Percentiles rank a stretch among this genome's conserved stretches.
Evolutionary conservation across 2,113 vertebrate species (phyloP).

Genomic region (Columbina picui): DNA sequence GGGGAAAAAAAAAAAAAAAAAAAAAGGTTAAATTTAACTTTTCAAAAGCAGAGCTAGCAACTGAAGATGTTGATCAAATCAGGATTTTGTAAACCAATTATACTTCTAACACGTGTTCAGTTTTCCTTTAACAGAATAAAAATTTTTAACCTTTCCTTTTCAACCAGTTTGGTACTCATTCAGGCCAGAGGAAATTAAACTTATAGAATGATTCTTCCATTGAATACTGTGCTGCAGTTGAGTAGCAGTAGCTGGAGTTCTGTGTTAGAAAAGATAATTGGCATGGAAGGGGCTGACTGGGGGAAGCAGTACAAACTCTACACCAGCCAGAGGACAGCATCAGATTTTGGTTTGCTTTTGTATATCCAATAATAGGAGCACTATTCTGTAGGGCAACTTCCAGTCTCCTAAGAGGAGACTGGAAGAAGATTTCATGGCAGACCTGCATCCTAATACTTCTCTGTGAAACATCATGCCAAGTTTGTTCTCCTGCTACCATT

Average conservation of each 20-base stretch:
- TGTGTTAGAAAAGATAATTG: neutral
- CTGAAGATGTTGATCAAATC: neutral
- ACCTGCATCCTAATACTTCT: neutral
- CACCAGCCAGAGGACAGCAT: neutral
- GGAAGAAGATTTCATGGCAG: neutral
- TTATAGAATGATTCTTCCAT: neutral
- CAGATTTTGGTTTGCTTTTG: neutral
- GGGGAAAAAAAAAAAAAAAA: neutral
- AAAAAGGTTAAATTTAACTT: neutral
- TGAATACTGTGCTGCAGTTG: neutral
- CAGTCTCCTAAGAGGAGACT: neutral
- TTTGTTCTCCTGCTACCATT: neutral
- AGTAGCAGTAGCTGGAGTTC: neutral
- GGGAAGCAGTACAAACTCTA: neutral
- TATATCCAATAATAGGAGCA: neutral
- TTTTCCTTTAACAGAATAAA: neutral
- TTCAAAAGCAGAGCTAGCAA: neutral
- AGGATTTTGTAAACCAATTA: neutral
- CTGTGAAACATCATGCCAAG: neutral
- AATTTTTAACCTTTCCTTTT: neutral
- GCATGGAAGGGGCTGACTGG: neutral
- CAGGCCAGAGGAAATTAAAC: neutral
- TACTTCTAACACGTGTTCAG: neutral
- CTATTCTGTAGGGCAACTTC: neutral
- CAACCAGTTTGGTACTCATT: neutral